phyloP scores from a whole-genome alignment of 2,113 vertebrate species.

The Meles meles region DNA sequence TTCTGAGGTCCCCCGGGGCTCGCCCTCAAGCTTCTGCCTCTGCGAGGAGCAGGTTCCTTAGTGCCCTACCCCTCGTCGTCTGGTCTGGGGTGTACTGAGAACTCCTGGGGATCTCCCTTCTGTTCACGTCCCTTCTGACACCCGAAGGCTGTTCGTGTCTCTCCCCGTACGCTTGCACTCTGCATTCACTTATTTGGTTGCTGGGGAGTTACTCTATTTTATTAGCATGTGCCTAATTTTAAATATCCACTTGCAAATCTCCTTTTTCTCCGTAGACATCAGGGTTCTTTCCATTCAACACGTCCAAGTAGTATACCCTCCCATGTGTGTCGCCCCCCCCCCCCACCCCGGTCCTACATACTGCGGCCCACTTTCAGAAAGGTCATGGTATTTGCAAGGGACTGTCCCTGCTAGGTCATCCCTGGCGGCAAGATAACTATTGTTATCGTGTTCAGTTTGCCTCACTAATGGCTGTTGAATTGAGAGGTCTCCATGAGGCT shows the following conservation, averaged over 20 bases:
- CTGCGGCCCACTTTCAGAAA: background rate
- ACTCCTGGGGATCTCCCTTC: background rate
- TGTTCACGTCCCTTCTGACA: slow-evolving; percentile 15
- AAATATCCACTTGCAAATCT: background rate
- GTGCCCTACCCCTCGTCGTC: background rate
- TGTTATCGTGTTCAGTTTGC: background rate
- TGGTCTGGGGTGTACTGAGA: background rate
- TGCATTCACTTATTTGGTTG: background rate
- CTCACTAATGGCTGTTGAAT: background rate
- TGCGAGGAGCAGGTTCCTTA: background rate
- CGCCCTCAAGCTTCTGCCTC: background rate
- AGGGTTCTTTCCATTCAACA: slow-evolving; percentile 39
- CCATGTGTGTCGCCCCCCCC: background rate
- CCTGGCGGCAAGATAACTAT: background rate
- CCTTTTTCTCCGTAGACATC: slow-evolving; percentile 42
- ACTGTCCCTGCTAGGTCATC: background rate
- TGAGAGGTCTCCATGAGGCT: background rate
- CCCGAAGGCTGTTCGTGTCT: background rate
- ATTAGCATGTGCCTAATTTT: slow-evolving; percentile 69
- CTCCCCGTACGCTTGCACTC: background rate
- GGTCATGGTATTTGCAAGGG: background rate
- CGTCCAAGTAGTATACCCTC: background rate
- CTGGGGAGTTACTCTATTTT: background rate
- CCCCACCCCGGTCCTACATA: background rate
- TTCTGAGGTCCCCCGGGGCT: background rate